phyloP scores from a whole-genome alignment of 2,888 invertebrate genomes.

The Pyralis farinalis region DNA sequence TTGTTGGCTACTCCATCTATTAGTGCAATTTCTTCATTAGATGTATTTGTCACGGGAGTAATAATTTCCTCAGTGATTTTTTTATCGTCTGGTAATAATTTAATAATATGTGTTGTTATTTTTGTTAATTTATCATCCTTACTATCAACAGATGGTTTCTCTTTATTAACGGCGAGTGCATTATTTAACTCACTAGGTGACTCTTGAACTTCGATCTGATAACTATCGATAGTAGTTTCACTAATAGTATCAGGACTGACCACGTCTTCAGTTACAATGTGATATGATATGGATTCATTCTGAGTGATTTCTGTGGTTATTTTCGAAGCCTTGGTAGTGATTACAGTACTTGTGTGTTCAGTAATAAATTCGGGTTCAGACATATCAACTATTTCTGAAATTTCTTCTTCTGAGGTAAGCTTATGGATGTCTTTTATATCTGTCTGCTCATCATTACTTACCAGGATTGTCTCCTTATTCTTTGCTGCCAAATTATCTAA shows the following conservation, averaged over 20 bases:
- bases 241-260: conserved; percentile 25
- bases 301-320: conserved; percentile 55
- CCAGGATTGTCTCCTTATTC: not conserved
- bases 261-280: conserved; percentile 40
- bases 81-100: conserved; percentile 10
- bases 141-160: not conserved
- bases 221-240: conserved; percentile 25
- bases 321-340: conserved; percentile 51
- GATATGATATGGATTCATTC: conserved; percentile 52
- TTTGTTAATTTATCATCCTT: conserved; percentile 7
- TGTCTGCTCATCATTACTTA: no score
- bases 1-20: not conserved
- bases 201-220: conserved; percentile 34
- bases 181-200: conserved; percentile 42
- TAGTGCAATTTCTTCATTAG: conserved; percentile 3
- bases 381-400: conserved; percentile 43
- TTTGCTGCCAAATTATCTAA: not conserved
- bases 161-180: conserved; percentile 6
- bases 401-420: conserved; percentile 27
- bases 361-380: conserved; percentile 45
- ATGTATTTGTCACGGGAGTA: not conserved
- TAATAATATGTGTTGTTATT: no score
- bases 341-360: conserved; percentile 48
- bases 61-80: not conserved
- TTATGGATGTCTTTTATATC: no score